phyloP scores from a whole-genome alignment of 1,140 invertebrate species.

The Zaprionus ghesquierei region DNA sequence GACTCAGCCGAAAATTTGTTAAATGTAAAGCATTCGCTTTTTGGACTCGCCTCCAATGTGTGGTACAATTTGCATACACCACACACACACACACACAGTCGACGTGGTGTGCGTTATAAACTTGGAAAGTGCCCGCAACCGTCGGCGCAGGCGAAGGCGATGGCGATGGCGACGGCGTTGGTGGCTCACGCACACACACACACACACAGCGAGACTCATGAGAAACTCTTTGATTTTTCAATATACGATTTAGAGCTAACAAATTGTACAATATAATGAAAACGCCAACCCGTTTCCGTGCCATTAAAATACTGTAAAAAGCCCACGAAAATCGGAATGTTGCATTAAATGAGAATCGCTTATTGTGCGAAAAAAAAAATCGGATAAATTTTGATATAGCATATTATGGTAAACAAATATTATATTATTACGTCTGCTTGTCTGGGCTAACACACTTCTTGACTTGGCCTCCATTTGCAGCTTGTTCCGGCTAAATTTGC shows the following conservation, averaged over 20 bases:
- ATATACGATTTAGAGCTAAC: constrained; percentile 33
- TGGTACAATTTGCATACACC: constrained; percentile 36
- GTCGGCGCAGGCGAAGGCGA: constrained; percentile 30
- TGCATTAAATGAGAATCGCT: background rate
- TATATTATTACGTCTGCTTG: background rate
- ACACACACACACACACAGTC: no score
- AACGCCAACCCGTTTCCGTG: constrained; percentile 70
- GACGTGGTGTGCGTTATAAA: constrained; percentile 1
- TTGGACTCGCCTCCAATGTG: constrained; percentile 20
- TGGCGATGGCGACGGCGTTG: constrained; percentile 23
- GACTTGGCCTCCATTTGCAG: background rate
- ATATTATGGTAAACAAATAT: background rate
- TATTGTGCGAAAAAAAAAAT: background rate
- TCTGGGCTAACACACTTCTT: background rate
- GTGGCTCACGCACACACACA: constrained; percentile 32
- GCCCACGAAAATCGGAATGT: background rate
- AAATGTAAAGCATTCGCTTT: constrained; percentile 30
- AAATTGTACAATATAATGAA: constrained; percentile 25
- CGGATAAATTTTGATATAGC: background rate
- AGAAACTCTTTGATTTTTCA: constrained; percentile 60
- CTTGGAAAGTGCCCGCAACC: constrained; percentile 38
- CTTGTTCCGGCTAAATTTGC: background rate
- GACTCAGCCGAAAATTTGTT: constrained; percentile 36
- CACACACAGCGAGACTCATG: constrained; percentile 12
- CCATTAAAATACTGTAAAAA: constrained; percentile 22